These are phyloP conservation scores for Harpagifer antarcticus DNA, from an alignment of 2,797 vertebrate genomes.

Conservation along the genomic window DNA sequence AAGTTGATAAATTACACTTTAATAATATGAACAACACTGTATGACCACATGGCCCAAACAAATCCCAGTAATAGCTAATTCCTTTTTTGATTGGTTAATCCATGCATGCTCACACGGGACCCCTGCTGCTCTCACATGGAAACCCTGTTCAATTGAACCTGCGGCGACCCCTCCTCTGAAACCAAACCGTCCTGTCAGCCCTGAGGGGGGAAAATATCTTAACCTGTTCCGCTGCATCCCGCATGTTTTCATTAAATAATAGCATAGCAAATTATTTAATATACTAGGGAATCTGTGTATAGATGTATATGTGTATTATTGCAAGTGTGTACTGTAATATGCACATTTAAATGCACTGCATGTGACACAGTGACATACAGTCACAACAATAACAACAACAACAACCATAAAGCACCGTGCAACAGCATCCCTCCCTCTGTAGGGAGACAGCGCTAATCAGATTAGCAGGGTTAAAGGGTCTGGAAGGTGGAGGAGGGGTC, in stretches of 20 bases:
- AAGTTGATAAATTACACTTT: background rate
- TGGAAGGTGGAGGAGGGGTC: constrained; percentile 53
- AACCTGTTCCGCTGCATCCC: constrained; percentile 45
- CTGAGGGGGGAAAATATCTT: constrained; percentile 7
- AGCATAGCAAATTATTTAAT: background rate
- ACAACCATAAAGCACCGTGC: constrained; percentile 30
- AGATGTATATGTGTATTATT: background rate
- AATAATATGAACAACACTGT: background rate
- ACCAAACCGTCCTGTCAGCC: constrained; percentile 24
- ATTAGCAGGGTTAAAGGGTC: constrained; percentile 71
- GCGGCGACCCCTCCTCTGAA: constrained; percentile 26
- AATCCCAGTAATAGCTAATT: background rate
- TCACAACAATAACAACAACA: constrained; percentile 6
- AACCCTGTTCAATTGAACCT: constrained; percentile 10
- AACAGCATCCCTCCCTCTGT: constrained; percentile 51
- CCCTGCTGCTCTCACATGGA: constrained; percentile 25
- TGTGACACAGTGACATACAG: constrained; percentile 1
- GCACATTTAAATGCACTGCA: background rate
- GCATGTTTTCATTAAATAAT: background rate
- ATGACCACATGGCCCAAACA: background rate
- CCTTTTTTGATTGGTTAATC: background rate
- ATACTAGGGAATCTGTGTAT: background rate
- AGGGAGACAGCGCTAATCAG: constrained; percentile 71
- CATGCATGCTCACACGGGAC: background rate
- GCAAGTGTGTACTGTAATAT: background rate